Percentiles rank a stretch among this genome's conserved stretches.
Conservation (phyloP, 2,888 invertebrate genomes). For the Eristalis arbustorum region DNA sequence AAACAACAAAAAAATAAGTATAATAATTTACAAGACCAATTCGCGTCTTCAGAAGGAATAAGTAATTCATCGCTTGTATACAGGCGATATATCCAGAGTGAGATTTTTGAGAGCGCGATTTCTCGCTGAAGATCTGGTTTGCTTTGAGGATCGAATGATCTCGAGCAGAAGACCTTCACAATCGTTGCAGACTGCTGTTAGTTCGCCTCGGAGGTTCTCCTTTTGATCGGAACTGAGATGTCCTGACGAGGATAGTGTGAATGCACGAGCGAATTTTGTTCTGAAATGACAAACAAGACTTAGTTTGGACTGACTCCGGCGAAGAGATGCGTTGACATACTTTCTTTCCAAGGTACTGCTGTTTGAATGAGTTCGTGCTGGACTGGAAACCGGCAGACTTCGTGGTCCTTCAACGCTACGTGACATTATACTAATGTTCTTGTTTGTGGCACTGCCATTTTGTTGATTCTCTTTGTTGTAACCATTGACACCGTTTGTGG, state of each 20-base stretch:
- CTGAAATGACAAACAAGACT: conserved; percentile 76
- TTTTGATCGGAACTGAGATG: conserved; percentile 80
- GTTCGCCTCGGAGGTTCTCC: conserved; percentile 87
- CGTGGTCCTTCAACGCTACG: conserved; percentile 84
- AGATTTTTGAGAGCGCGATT: conserved; percentile 91
- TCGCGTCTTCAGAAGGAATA: conserved; percentile 36
- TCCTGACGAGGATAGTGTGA: conserved; percentile 81
- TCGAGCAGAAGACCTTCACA: conserved; percentile 96
- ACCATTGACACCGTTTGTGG: conserved; percentile 72
- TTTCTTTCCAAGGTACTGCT: conserved; percentile 82
- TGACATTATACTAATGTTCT: conserved; percentile 81
- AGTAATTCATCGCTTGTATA: conserved; percentile 82
- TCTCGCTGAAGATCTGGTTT: conserved; percentile 89
- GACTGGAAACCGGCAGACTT: conserved; percentile 81
- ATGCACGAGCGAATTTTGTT: conserved; percentile 84
- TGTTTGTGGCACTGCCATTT: conserved; percentile 73
- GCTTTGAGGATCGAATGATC: conserved; percentile 91
- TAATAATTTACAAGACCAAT: conserved; percentile 42
- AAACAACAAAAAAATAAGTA: background rate
- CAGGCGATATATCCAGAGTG: conserved; percentile 91
- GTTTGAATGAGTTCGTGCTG: conserved; percentile 79
- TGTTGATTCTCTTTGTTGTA: conserved; percentile 72
- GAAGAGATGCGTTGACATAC: conserved; percentile 75
- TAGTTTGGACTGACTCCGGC: background rate
- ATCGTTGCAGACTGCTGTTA: conserved; percentile 96